Base-by-base conservation (phyloP, 2,797 vertebrate genomes). In the Myotis findleyi region DNA sequence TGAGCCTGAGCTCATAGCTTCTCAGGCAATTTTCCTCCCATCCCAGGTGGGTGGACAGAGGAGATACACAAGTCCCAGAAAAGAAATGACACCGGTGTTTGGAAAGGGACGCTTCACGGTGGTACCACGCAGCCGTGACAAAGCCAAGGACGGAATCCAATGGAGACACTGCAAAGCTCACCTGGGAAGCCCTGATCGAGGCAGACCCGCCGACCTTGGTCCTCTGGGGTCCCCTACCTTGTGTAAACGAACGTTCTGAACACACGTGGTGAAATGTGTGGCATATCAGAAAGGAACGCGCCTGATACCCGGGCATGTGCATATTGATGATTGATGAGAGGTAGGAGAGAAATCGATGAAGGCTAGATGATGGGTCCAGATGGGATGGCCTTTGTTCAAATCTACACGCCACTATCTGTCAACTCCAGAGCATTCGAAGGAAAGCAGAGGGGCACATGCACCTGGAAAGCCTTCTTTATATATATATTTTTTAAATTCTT, bases 241-340 rank as follows among this genome's bases (percentile, higher is more conserved):
- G 97, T 96, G 96, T 96, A 98, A 98, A 98, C 98, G 98, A 98
- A 98, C 97, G 98, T 98, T 98, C 55, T 95, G 97, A 98, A 98
- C 98, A 98, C 97, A 96, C 97, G 97, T 98, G 98, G 95, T 96
- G 97, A 98, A 98, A 98, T 96, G 96, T 96, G 97, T 93, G 97
- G 97, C 98, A 97, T 98, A 98, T 96, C 96, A 97, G 94, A 98
- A 96, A 97, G 93, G 90, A 96, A 95, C 96, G 95, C 96, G 97
- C 96, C 96, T 91, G 97, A 96, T 98, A 96, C 97, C 76, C 66
- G 86, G 90, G 97, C 98, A 98, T 98, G 97, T 98, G 97, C 98
- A 98, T 98, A 98, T 98, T 98, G 98, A 98, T 98, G 98, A 98
- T 98, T 97, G 98, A 98, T 98, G 98, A 98, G 97, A 94, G 89